phyloP scores from a whole-genome alignment of 2,888 invertebrate species.

The Diaprepes abbreviatus region DNA sequence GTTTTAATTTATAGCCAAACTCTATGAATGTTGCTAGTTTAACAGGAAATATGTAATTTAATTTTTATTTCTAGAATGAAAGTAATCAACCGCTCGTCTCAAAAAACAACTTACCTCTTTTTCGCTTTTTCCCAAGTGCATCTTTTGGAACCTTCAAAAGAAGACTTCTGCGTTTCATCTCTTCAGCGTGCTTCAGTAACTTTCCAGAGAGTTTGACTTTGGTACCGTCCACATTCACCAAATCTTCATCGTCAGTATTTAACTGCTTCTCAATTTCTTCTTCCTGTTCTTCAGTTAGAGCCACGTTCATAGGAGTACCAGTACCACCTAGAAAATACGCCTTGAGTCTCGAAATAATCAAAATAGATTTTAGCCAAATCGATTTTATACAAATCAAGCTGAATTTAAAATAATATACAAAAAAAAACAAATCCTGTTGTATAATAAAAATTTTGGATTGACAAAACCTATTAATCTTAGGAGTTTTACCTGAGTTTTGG shows the following conservation, averaged over 20 bases:
- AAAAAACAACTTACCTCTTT: conserved; percentile 70
- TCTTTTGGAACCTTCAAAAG: conserved; percentile 85
- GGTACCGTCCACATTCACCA: conserved; percentile 95
- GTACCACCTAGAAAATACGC: conserved; percentile 19
- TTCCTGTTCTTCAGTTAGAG: conserved; percentile 84
- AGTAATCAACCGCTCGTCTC: too few relatives aligned
- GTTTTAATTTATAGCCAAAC: too few relatives aligned
- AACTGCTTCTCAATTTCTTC: conserved; percentile 84
- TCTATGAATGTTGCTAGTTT: too few relatives aligned
- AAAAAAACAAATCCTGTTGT: too few relatives aligned
- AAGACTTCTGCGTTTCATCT: conserved; percentile 84
- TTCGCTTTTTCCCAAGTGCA: conserved; percentile 74
- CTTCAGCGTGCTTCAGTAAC: conserved; percentile 78
- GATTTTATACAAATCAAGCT: too few relatives aligned
- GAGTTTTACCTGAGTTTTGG: conserved; percentile 73
- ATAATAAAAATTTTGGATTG: too few relatives aligned
- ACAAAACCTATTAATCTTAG: too few relatives aligned
- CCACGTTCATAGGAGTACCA: conserved; percentile 33
- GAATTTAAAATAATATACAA: too few relatives aligned
- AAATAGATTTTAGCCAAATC: too few relatives aligned
- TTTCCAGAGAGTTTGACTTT: conserved; percentile 70
- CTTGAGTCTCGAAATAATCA: too few relatives aligned
- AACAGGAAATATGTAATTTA: too few relatives aligned
- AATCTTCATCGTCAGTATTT: conserved; percentile 85
- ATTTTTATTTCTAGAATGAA: too few relatives aligned